A percentile compares a stretch with the other conserved stretches of the same genome.
Conservation (phyloP, 2,888 invertebrate species). For the Chaitophorus viminalis region DNA sequence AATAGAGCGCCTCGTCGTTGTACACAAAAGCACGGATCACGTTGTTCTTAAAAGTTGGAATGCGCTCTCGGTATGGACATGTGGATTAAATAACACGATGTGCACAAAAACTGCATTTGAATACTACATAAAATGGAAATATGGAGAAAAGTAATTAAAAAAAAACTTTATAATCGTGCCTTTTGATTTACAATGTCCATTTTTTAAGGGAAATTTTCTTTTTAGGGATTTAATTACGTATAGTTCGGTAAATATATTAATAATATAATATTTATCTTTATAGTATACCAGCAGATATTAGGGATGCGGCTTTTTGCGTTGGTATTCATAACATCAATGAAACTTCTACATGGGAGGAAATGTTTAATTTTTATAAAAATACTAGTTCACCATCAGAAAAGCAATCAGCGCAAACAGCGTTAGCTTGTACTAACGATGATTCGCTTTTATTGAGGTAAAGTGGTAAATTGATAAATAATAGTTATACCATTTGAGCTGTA, state of each 20-base stretch:
- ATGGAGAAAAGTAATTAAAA: constrained; percentile 33
- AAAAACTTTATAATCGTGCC: no score
- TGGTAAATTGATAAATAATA: neutral
- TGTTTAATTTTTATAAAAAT: constrained; percentile 41
- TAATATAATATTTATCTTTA: neutral
- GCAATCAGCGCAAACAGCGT: constrained; percentile 32
- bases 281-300: constrained; percentile 62
- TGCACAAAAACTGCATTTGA: constrained; percentile 21
- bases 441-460: neutral
- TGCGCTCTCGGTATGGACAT: constrained; percentile 23
- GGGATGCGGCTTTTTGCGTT: constrained; percentile 62
- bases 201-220: neutral
- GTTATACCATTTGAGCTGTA: neutral
- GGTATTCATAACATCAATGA: constrained; percentile 31
- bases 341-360: constrained; percentile 20
- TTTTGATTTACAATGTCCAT: no score
- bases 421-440: constrained; percentile 47
- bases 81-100: neutral
- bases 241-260: neutral
- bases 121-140: constrained; percentile 27
- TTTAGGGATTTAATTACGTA: neutral
- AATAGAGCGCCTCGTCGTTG: neutral
- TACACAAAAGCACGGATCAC: neutral
- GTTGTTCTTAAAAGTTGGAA: constrained; percentile 30
- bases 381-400: constrained; percentile 41